phyloP scores from a whole-genome alignment of 2,113 vertebrate genomes.

The Calyptommatus sinebrachiatus region DNA sequence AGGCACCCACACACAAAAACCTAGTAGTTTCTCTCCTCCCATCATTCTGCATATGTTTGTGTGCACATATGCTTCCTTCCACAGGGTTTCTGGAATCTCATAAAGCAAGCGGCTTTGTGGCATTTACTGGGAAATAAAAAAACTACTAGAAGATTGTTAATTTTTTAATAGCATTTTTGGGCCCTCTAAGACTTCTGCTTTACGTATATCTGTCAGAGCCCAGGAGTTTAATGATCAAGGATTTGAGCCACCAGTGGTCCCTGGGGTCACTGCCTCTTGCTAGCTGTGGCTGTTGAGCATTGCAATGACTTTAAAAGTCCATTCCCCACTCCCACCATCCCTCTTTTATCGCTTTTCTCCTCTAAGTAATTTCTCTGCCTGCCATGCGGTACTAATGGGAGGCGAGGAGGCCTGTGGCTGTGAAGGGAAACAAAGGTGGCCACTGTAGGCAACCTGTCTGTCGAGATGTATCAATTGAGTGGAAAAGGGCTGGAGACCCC shows the following conservation, averaged over 20 bases:
- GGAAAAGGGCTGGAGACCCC: conserved; percentile 3
- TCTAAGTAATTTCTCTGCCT: conserved; percentile 18
- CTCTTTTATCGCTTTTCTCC: not conserved
- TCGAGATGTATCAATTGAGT: conserved; percentile 1
- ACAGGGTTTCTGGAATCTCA: not conserved
- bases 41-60: too few species aligned
- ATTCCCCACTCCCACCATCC: not conserved
- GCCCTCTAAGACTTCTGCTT: not conserved
- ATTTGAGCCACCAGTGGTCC: not conserved
- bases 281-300: not conserved
- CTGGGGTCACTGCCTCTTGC: not conserved
- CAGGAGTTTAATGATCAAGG: conserved; percentile 1
- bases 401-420: conserved; percentile 3
- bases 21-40: not conserved
- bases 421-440: conserved; percentile 2
- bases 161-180: not conserved
- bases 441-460: conserved; percentile 20
- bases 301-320: conserved; percentile 8
- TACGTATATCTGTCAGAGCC: not conserved
- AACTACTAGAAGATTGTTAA: not conserved
- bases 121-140: conserved; percentile 14
- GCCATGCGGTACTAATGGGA: conserved; percentile 1
- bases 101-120: not conserved
- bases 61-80: not conserved
- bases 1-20: too few species aligned